phyloP scores from a whole-genome alignment of 1,140 invertebrate species.

The Zaprionus kolodkinae region DNA sequence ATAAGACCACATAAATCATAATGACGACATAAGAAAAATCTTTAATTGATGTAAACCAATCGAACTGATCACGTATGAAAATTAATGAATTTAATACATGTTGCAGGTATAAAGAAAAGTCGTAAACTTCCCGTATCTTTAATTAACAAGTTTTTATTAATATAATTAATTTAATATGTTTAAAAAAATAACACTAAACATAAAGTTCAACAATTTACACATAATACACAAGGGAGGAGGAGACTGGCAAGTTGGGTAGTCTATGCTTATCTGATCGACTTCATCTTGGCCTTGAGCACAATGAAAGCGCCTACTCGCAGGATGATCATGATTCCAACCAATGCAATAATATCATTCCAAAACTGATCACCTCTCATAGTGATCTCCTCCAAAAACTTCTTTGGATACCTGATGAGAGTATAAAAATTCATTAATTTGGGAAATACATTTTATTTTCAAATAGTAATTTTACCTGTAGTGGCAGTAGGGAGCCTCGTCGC shows the following conservation, averaged over 20 bases:
- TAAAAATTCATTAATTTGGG: slow-evolving; percentile 20
- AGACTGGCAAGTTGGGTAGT: slow-evolving; percentile 69
- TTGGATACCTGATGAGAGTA: slow-evolving; percentile 86
- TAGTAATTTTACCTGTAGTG: slow-evolving; percentile 87
- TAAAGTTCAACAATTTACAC: slow-evolving; percentile 90
- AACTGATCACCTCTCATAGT: slow-evolving; percentile 92
- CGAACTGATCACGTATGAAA: too few species aligned
- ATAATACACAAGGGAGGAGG: slow-evolving; percentile 87
- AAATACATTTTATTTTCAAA: background rate
- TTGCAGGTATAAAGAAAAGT: background rate
- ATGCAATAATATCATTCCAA: slow-evolving; percentile 91
- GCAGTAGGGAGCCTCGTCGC: slow-evolving; percentile 88
- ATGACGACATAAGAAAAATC: background rate
- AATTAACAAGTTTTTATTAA: slow-evolving; percentile 68
- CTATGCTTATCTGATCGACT: slow-evolving; percentile 67
- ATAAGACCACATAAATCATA: background rate
- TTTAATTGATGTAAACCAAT: too few species aligned
- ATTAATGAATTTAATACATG: background rate
- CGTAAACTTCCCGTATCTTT: slow-evolving; percentile 47
- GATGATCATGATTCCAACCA: slow-evolving; percentile 89
- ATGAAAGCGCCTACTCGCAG: slow-evolving; percentile 91
- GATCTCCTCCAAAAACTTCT: slow-evolving; percentile 91
- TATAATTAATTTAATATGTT: slow-evolving; percentile 85
- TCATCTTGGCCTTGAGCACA: slow-evolving; percentile 86
- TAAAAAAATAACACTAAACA: slow-evolving; percentile 89